Percentiles rank a stretch among this genome's conserved stretches.
These are phyloP conservation scores for Rattus norvegicus DNA, from an alignment of 2,113 vertebrate genomes.

Conservation along the genomic window GRCr8 NC_086022.1:149851001-149851500, in stretches of 20 bases:
- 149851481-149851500: constrained; percentile 68
- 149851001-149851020: constrained; percentile 21
- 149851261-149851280: background rate
- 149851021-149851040: constrained; percentile 23
- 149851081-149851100: constrained; percentile 33
- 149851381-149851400: constrained; percentile 16
- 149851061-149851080: constrained; percentile 35
- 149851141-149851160: background rate
- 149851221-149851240: background rate
- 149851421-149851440: constrained; percentile 64
- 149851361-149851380: constrained; percentile 26
- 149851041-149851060: constrained; percentile 10
- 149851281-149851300: background rate
- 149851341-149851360: background rate
- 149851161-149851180: background rate
- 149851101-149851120: constrained; percentile 12
- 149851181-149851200: background rate
- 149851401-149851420: constrained; percentile 55
- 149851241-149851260: background rate
- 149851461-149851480: constrained; percentile 57
- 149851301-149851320: background rate
- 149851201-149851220: constrained; percentile 10
- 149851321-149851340: constrained; percentile 25
- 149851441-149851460: constrained; percentile 83
- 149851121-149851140: background rate